Base-by-base conservation (phyloP, 2,888 invertebrate species). In the Ditula angustiorana region DNA sequence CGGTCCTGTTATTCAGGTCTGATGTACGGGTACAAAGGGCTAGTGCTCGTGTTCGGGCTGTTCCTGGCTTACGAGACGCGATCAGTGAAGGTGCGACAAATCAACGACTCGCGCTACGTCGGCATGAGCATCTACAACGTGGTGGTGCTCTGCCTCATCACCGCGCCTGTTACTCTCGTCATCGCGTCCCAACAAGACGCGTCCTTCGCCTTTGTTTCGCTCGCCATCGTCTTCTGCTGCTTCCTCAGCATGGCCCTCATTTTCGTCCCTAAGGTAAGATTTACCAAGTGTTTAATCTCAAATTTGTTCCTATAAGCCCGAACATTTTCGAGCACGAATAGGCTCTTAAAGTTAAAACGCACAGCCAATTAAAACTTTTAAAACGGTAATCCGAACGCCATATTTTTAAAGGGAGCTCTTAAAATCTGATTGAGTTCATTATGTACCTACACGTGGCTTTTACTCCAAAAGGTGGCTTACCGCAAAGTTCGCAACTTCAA, bases 61-160 rank as follows among this genome's bases (percentile, higher is more conserved):
- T 99, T 99, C 87, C 94, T 99, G 74, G 98, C 99, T 2, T 99
- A 99, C 87, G 99, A 99, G 90, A 99, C 99, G 1, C 95, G 99
- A 60, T 99, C 98, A 70, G 96, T 99, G 71, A 99, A 99, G 93
- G 96, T 99, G 63, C 96, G 97, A 73, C 98, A 98, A 90, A 98
- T 99, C 81, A 99, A 99, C 90, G 99, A 99, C 93, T 98, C 99
- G 0, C 95, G 99, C 78, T 98, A 99, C 86, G 99, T 99, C 24
- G 99, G 99, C 72, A 98, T 99, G 98, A 98, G 99, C 82, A 99
- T 99, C 84, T 99, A 99, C 94, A 99, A 99, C 88, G 99, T 99
- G 74, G 99, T 99, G 70, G 98, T 99, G 41, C 94, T 99, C 59
- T 99, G 99, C 86, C 94, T 99, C 77, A 99, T 99, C 87, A 99